phyloP scores from a whole-genome alignment of 2,888 invertebrate genomes.

The Lithodes maja region DNA sequence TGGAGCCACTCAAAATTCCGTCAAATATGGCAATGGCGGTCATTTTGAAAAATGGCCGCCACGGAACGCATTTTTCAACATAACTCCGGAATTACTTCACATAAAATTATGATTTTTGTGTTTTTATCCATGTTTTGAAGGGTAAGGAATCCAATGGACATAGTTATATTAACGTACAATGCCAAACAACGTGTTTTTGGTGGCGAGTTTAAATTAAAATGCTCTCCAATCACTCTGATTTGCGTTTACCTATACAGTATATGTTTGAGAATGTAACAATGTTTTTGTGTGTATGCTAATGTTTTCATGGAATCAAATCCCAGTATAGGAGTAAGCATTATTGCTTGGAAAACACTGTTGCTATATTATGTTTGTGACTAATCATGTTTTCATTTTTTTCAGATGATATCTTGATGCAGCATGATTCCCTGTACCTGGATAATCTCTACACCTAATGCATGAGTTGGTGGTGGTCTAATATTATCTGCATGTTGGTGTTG shows the following conservation, averaged over 20 bases:
- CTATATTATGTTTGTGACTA: background rate
- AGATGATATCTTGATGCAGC: constrained; percentile 18
- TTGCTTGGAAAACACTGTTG: background rate
- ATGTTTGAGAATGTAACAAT: background rate
- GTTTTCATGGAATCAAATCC: background rate
- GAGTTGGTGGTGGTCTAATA: constrained; percentile 2
- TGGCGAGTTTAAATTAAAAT: background rate
- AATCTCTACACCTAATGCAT: constrained; percentile 21
- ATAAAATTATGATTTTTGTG: background rate
- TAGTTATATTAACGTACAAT: background rate
- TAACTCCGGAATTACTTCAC: background rate
- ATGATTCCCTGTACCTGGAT: constrained; percentile 6
- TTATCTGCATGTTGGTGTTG: background rate
- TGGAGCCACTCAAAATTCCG: constrained; percentile 14
- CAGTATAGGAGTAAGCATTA: background rate
- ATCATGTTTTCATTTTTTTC: constrained; percentile 7
- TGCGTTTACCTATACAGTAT: background rate
- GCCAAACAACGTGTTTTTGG: background rate
- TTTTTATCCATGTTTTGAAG: background rate
- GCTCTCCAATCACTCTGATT: background rate
- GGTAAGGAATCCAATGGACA: background rate
- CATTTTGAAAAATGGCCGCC: constrained; percentile 9
- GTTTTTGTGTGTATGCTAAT: background rate
- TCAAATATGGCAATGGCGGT: constrained; percentile 3
- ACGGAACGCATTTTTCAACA: background rate